Base-by-base conservation (phyloP, 2,113 vertebrate species). In the Albula goreensis region DNA sequence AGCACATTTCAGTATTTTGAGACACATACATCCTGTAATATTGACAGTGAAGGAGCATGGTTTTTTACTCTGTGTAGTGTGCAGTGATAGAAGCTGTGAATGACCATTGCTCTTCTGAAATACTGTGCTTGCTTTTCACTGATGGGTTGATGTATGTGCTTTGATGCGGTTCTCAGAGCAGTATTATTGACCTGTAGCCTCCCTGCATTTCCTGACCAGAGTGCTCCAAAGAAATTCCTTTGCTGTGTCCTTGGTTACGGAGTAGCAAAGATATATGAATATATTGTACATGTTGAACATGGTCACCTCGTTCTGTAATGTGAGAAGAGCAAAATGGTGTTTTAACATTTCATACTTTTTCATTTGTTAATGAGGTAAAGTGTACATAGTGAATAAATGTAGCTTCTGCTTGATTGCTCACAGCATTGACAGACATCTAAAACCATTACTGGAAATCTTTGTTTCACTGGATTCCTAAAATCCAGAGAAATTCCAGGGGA, bases 211-310 rank as follows among this genome's bases (percentile, higher is more conserved):
- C 78, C 78, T 80, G 78, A 50, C 78, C 78, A 50, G 41, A 19
- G 78, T 80, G 78, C 78, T 50, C 41, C 50, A 50, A 6, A 80
- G 78, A 80, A 80, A 12, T 80, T 80, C 78, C 50, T 19, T 48
- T 50, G 50, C 78, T 80, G 78, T 80, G 50, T 50, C 41, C 78
- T 12, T 49, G 78, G 78, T 50, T 50, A 80, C 78, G 50, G 78
- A n/a, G 12, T 50, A 49, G 50, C 17, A 80, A 50, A 50, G 17
- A 80, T 60, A 49, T 80, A 19, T 51, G 50, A 3, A 50, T 51
- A 7, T 49, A 49, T 50, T 80, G 49, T 50, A 48, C 9, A 49
- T 50, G 49, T 17, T 51, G 48, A 80, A 80, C 12, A 50, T 80
- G 78, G 78, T 74, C 9, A 74, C 49, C 19, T 80, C 15, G 17